phyloP scores from a whole-genome alignment of 2,888 invertebrate species.

The Pyrocoelia pectoralis region DNA sequence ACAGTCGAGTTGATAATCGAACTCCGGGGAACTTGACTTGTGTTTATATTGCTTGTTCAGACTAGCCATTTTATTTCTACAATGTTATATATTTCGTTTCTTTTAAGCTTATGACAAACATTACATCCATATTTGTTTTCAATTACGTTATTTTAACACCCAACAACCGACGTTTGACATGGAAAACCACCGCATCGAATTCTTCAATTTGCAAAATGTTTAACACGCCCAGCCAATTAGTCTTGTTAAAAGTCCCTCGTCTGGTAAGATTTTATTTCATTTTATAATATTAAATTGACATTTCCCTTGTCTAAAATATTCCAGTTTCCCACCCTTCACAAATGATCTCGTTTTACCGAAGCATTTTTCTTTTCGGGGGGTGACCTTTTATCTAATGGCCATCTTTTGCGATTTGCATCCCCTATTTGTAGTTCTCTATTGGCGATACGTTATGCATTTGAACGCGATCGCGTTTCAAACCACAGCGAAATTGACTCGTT shows the following conservation, averaged over 20 bases:
- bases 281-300: conserved; percentile 1
- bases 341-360: neutral
- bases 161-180: no score
- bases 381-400: neutral
- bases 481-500: neutral
- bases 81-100: neutral
- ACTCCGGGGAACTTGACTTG: conserved; percentile 18
- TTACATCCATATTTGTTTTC: neutral
- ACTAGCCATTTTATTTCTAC: conserved; percentile 4
- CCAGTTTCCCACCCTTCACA: neutral
- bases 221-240: neutral
- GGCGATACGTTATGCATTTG: neutral
- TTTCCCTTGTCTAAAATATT: conserved; percentile 1
- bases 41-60: conserved; percentile 8
- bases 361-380: neutral
- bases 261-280: conserved; percentile 1
- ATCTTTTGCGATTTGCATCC: neutral
- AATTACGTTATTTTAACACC: no score
- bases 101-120: neutral
- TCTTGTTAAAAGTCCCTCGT: neutral
- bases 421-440: no score
- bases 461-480: neutral
- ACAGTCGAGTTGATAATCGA: conserved; percentile 24
- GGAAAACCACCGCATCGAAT: no score
- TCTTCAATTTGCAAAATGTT: no score